Evolutionary conservation across 2,797 vertebrate species (phyloP).

Genomic region (Diplodus sargus): DNA sequence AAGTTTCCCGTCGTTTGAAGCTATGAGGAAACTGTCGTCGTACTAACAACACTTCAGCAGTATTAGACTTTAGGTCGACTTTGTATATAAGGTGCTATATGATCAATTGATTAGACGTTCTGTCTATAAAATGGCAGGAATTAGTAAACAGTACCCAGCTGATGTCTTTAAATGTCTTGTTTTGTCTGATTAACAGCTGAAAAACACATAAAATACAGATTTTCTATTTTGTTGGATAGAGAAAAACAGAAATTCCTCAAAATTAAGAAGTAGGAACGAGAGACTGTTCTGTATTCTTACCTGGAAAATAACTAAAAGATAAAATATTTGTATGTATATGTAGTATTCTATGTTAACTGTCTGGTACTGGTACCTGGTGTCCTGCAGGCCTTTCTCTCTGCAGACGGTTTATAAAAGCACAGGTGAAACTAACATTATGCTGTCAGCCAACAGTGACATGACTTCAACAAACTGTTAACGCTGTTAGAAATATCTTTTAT

Average conservation of each 20-base stretch:
- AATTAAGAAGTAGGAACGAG: neutral
- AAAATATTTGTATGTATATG: too few relatives aligned
- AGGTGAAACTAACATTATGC: neutral
- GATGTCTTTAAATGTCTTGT: neutral
- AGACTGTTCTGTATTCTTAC: neutral
- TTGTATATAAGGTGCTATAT: neutral
- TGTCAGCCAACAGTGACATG: rapidly evolving
- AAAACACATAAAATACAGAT: neutral
- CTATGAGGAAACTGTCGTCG: neutral
- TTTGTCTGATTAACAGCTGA: neutral
- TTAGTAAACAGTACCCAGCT: neutral
- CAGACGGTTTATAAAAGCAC: too few relatives aligned
- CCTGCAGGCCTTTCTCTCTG: too few relatives aligned
- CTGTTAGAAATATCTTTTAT: neutral
- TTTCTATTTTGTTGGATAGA: neutral
- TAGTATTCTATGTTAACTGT: too few relatives aligned
- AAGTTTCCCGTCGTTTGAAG: constrained; percentile 11
- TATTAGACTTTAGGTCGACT: neutral
- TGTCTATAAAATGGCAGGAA: neutral
- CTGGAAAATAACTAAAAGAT: too few relatives aligned
- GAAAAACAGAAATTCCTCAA: neutral
- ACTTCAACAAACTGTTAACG: neutral
- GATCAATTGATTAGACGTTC: neutral
- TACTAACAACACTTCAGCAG: neutral
- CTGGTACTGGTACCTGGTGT: neutral